Evolutionary conservation across 1,140 invertebrate species (phyloP).

Genomic region (Sycobia sp.): DNA sequence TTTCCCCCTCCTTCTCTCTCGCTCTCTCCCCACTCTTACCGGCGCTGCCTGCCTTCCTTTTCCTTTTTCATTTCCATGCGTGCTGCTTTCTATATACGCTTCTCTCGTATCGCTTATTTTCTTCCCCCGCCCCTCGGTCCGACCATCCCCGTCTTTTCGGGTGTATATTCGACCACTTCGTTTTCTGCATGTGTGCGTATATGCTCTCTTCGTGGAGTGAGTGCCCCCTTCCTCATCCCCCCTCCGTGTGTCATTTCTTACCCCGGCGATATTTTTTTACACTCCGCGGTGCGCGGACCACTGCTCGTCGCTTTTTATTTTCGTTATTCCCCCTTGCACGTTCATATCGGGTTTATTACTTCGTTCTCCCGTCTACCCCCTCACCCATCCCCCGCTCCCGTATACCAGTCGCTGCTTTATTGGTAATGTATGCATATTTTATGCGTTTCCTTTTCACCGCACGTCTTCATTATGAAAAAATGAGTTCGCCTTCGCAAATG

Average conservation of each 20-base stretch:
- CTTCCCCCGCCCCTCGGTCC: no score
- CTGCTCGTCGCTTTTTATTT: slow-evolving; percentile 18
- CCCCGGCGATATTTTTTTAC: no score
- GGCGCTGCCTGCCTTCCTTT: neutral
- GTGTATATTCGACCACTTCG: no score
- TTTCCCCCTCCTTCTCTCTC: neutral
- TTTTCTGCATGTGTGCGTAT: no score
- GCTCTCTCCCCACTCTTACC: neutral
- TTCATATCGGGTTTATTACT: slow-evolving; percentile 22
- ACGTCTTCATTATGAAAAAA: slow-evolving; percentile 23
- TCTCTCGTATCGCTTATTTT: no score
- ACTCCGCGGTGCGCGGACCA: no score
- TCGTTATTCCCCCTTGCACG: slow-evolving; percentile 5
- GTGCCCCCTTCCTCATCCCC: no score
- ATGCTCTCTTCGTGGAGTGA: no score
- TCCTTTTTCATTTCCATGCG: no score
- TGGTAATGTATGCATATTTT: slow-evolving; percentile 14
- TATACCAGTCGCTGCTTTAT: slow-evolving; percentile 15
- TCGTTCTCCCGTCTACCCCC: neutral
- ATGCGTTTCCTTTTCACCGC: neutral
- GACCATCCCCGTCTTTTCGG: no score
- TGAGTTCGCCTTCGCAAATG: neutral
- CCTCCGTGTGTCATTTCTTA: no score
- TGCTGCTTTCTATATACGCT: no score
- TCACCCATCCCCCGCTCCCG: neutral